Evolutionary conservation across 2,797 vertebrate genomes (phyloP), one percentile per base, ranked within the genome.

Genomic region (Brachymystax lenok): DNA sequence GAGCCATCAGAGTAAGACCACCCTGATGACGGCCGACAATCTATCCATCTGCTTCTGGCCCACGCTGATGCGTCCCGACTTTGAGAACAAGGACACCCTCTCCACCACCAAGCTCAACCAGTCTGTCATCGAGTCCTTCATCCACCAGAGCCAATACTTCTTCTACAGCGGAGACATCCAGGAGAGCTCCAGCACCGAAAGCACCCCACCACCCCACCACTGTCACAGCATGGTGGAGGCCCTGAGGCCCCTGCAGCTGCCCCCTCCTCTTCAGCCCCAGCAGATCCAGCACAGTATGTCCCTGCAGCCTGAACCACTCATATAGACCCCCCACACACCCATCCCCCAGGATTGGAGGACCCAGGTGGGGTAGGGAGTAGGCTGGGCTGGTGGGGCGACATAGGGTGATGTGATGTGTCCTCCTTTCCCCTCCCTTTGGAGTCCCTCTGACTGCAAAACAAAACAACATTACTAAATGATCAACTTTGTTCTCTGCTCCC

Each of bases 11-110:
- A 95, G 93, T 80, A 97, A 97, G 93, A 96, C 91, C 84, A 99
- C 96, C 78, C 91, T 96, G 85, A 99, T 99, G 98, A 98, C 96
- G 14, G 95, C 97, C 35, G 97, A 99, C 92, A 99, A 99, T 89
- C 94, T 99, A 71, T 98, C 98, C 71, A 99, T 99, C 91, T 99
- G 98, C 93, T 99, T 99, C 93, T 99, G 98, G 98, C 98, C 98
- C 77, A 99, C 97, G 6, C 93, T 99, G 85, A 98, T 99, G 98
- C 93, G 97, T 59, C 98, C 97, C 1, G 98, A 99, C 92, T 99
- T 99, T 82, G 97, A 98, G 92, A 99, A 98, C 94, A 95, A 94
- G 90, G 97, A 99, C 85, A 97, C 98, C 24, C 94, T 99, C 79
- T 97, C 97, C 76, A 98, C 97, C 87, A 98, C 97, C 84, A 98